These are phyloP conservation scores for Brachyalestes nurse DNA, from an alignment of 2,797 vertebrate genomes.

Conservation along the genomic window DNA sequence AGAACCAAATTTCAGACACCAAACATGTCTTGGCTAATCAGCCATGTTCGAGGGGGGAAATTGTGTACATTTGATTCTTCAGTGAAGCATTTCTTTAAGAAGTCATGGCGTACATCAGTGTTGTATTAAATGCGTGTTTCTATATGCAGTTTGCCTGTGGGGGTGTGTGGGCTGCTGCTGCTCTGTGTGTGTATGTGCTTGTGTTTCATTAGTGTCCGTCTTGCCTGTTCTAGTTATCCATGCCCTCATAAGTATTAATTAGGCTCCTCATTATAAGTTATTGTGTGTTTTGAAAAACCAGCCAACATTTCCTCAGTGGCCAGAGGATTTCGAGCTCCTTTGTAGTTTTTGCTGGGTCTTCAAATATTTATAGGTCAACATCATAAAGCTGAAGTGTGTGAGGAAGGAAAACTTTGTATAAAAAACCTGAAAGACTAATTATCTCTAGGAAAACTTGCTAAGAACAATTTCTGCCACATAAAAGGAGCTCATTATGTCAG, in stretches of 20 bases:
- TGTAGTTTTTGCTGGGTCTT: not conserved
- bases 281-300: not conserved
- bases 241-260: conserved; percentile 1
- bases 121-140: not conserved
- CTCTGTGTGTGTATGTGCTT: not conserved
- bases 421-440: not conserved
- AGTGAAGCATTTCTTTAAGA: not conserved
- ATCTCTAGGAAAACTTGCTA: not conserved
- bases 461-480: not conserved
- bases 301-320: not conserved
- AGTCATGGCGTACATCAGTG: not conserved
- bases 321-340: not conserved
- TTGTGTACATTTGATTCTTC: not conserved
- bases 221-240: not conserved
- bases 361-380: conserved; percentile 5
- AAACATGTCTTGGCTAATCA: not conserved
- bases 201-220: not conserved
- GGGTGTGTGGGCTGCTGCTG: not conserved
- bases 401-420: not conserved
- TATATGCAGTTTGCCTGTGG: conserved; percentile 1
- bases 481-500: not conserved
- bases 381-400: not conserved
- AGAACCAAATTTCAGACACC: not conserved
- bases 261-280: conserved; percentile 1
- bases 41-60: not conserved